Evolutionary conservation across 2,797 vertebrate genomes (phyloP), one percentile per base, ranked within the genome.

Genomic region (Nyctalus aviator): DNA sequence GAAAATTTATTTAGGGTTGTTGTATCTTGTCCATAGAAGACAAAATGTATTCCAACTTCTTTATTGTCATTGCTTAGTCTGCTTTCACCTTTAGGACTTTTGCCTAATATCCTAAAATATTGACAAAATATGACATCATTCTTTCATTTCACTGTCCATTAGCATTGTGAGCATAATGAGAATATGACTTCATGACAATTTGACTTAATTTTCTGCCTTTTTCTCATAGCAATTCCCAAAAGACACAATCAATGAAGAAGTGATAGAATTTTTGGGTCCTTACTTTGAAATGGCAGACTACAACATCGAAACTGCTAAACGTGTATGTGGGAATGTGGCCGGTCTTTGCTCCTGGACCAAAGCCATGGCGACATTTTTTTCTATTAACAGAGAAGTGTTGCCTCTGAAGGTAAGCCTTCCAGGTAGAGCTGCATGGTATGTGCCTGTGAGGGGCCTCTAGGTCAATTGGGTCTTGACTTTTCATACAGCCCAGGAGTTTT

Each of bases 291-390:
- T 99, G 99, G 84, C 93, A 0, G 99, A 99, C 98, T 99, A 99
- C 97, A 99, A 99, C 97, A 99, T 99, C 12, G 99, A 99, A 97
- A 99, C 99, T 41, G 99, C 99, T 35, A 99, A 98, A 95, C 98
- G 99, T 10, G 99, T 99, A 3, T 99, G 99, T 93, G 99, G 99
- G 35, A 99, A 99, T 46, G 99, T 99, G 94, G 99, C 99, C 0
- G 99, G 99, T 41, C 99, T 99, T 85, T 99, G 99, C 88, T 99
- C 99, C 15, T 99, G 99, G 99, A 99, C 99, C 12, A 99, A 99
- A 98, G 99, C 99, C 55, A 99, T 99, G 99, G 99, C 99, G 6
- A 97, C 99, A 9, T 99, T 99, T 98, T 99, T 99, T 97, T 98
- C 99, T 77, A 99, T 99, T 96, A 99, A 99, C 98, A 99, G 99